Percentiles rank a stretch among this genome's conserved stretches.
Evolutionary conservation across 1,140 invertebrate species (phyloP).

Genomic region (Nylanderia fulva): DNA sequence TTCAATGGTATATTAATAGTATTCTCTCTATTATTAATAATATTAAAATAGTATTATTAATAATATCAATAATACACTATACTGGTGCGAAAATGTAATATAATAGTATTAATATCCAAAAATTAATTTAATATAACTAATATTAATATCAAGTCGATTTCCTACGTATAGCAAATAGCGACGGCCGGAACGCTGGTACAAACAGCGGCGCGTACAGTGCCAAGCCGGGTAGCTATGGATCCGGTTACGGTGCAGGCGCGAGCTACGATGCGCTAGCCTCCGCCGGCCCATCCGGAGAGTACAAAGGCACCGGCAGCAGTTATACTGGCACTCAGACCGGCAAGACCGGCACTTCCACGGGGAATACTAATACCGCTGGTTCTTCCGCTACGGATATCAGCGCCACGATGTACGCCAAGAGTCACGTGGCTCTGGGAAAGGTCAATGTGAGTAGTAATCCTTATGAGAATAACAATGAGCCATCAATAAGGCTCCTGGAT

Average conservation of each 20-base stretch:
- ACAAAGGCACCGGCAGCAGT: conserved; percentile 81
- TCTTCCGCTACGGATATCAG: conserved; percentile 88
- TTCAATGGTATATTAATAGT: too few species aligned
- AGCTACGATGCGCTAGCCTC: conserved; percentile 89
- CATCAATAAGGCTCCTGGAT: too few species aligned
- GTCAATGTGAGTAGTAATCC: conserved; percentile 89
- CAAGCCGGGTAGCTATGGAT: conserved; percentile 89
- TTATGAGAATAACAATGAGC: not conserved
- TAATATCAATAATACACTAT: too few species aligned
- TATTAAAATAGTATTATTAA: too few species aligned
- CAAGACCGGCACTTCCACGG: conserved; percentile 82
- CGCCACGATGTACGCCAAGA: conserved; percentile 90
- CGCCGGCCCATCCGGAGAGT: conserved; percentile 85
- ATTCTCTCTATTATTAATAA: too few species aligned
- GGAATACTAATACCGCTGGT: conserved; percentile 86
- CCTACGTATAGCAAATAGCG: conserved; percentile 87
- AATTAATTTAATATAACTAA: too few species aligned
- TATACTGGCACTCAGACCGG: conserved; percentile 85
- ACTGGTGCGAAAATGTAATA: too few species aligned
- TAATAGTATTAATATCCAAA: too few species aligned
- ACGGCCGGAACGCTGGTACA: conserved; percentile 87
- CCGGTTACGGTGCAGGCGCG: conserved; percentile 87
- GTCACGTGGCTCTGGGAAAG: conserved; percentile 90
- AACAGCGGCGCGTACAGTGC: conserved; percentile 88
- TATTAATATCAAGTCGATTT: conserved; percentile 48